phyloP scores from a whole-genome alignment of 2,797 vertebrate species.

The Oreochromis grahami region DNA sequence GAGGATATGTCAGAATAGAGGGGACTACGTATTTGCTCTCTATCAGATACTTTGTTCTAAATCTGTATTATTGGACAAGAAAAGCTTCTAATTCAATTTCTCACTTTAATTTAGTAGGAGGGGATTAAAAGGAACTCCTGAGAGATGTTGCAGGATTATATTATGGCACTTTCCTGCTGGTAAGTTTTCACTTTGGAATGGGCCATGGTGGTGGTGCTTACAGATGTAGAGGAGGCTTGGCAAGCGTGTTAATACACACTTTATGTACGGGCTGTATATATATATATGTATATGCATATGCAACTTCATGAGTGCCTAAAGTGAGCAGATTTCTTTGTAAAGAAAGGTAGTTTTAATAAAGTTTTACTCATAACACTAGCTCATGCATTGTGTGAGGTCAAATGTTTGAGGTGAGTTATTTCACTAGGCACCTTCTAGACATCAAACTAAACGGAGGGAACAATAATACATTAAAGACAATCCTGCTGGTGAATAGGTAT shows the following conservation, averaged over 20 bases:
- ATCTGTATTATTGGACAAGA: conserved; percentile 67
- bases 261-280: not conserved
- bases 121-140: conserved; percentile 62
- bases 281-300: not conserved
- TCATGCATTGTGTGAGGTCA: not conserved
- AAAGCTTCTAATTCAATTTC: conserved; percentile 72
- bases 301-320: not conserved
- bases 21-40: conserved; percentile 57
- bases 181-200: conserved; percentile 23
- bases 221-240: not conserved
- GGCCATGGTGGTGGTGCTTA: not conserved
- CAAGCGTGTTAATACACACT: not conserved
- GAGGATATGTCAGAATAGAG: conserved; percentile 60
- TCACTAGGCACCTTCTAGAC: not conserved
- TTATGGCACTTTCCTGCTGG: conserved; percentile 34
- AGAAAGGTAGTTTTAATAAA: not conserved
- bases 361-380: not conserved
- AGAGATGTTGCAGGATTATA: conserved; percentile 63
- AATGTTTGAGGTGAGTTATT: not conserved
- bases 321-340: not conserved
- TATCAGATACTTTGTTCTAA: conserved; percentile 68
- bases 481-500: not conserved
- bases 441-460: not conserved
- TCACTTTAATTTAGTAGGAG: conserved; percentile 64
- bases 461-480: not conserved